These are phyloP conservation scores for Urocyon cinereoargenteus DNA, from an alignment of 2,797 vertebrate species.

Conservation along the genomic window DNA sequence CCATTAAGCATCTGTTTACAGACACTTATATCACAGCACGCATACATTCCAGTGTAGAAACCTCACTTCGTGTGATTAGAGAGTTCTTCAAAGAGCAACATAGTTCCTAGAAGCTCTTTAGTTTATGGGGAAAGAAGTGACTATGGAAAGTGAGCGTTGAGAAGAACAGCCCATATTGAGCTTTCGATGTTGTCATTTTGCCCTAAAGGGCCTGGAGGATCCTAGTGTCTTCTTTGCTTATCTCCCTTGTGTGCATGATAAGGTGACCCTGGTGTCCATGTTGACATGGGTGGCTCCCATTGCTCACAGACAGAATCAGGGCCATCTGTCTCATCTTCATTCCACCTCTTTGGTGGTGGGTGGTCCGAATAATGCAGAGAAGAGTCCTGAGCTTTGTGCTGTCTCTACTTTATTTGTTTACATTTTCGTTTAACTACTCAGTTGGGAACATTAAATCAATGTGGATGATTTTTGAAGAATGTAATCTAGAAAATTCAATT, in stretches of 20 bases:
- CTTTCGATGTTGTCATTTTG: neutral
- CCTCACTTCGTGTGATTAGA: neutral
- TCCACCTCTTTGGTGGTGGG: neutral
- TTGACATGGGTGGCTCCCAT: neutral
- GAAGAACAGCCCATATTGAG: neutral
- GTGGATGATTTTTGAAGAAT: slow-evolving; percentile 72
- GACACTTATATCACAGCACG: neutral
- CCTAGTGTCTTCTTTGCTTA: neutral
- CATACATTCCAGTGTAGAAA: neutral
- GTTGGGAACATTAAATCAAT: slow-evolving; percentile 70
- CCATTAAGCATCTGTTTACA: neutral
- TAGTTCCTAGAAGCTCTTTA: neutral
- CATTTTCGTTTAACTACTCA: slow-evolving; percentile 64
- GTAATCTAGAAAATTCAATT: slow-evolving; percentile 79
- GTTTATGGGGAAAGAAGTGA: neutral
- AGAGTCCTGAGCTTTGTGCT: neutral
- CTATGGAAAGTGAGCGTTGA: neutral
- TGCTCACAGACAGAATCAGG: neutral
- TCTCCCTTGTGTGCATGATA: neutral
- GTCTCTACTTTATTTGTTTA: slow-evolving; percentile 61
- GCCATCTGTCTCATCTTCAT: neutral
- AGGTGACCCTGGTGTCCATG: neutral
- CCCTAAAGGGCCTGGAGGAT: too few relatives aligned
- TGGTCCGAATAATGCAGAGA: neutral
- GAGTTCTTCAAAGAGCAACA: neutral